These are phyloP conservation scores for Diarsia mendica DNA, from an alignment of 2,888 invertebrate species.

Conservation along the genomic window DNA sequence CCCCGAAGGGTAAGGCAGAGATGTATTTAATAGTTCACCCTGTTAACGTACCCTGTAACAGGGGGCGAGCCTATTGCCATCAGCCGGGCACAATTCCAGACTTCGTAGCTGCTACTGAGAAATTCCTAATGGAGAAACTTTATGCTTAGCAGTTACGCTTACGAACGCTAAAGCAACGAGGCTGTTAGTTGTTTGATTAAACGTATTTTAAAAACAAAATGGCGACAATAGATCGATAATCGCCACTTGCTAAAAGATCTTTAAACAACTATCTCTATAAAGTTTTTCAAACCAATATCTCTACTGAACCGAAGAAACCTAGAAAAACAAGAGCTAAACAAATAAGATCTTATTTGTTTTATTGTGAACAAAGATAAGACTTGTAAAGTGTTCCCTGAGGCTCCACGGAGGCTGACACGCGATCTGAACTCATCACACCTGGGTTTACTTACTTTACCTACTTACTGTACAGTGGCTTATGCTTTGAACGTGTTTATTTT, in stretches of 20 bases:
- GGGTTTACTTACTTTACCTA: constrained; percentile 29
- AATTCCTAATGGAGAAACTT: too few species aligned
- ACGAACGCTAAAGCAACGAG: too few species aligned
- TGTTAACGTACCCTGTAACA: too few species aligned
- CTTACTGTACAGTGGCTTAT: constrained; percentile 33
- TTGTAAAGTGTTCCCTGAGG: constrained; percentile 56
- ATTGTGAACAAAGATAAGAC: constrained; percentile 42
- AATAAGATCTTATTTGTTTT: constrained; percentile 57
- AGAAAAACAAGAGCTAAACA: constrained; percentile 48
- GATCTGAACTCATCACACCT: constrained; percentile 43
- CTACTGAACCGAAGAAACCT: constrained; percentile 33
- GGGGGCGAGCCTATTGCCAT: too few species aligned
- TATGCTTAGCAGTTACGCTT: too few species aligned
- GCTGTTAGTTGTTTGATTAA: too few species aligned
- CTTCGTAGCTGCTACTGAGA: too few species aligned
- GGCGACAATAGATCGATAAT: background rate
- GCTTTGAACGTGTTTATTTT: constrained; percentile 34
- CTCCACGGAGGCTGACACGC: constrained; percentile 37
- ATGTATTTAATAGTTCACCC: too few species aligned
- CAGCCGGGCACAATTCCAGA: too few species aligned
- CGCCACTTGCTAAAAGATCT: background rate
- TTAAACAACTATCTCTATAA: background rate
- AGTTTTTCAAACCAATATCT: constrained; percentile 14
- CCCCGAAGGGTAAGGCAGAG: too few species aligned
- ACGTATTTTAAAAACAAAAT: background rate